Base-by-base conservation (phyloP, 37 sponge, comb jelly and placozoan species). In the Spongilla lacustris region DNA sequence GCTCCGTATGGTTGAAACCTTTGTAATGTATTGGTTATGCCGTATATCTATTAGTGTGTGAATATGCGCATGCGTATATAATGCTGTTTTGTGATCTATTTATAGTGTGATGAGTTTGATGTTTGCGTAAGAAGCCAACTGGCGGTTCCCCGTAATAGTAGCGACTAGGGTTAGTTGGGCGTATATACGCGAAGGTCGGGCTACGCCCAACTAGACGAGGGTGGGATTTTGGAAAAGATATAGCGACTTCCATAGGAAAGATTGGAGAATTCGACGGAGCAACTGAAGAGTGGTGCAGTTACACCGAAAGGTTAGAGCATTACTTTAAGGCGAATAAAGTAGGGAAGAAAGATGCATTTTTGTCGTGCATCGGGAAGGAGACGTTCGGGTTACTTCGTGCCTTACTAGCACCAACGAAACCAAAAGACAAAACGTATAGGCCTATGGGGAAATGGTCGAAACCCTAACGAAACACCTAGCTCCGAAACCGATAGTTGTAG, bases 321-420 rank as follows among this genome's bases (percentile, higher is more conserved):
- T 58, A 58, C 58, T 58, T 58, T 58, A 58, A 58, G 58, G 58
- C 58, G 58, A 58, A 58, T 58, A 58, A 58, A 58, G 58, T 58
- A 58, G 58, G 21, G 21, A 58, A 58, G 58, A 58, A 58, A 58
- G 58, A 58, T 58, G 58, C 58, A 58, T 58, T 58, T 58, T 58
- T 58, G 58, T 58, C 58, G 58, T 58, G 58, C 58, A 58, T 58
- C 19, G 58, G 58, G 58, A 58, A 58, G 11, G 58, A 58, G 19
- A 58, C 58, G 4, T 58, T 58, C 1, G 58, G 58, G 58, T 58
- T 58, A 58, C 58, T 58, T 58, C 19, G 58, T 17, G 58, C 58
- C 19, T 58, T 58, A 14, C 19, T 58, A 58, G 58, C 58, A 58
- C 58, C 58, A 58, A 17, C 58, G 58, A 58, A 58, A 58, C 58